Evolutionary conservation across 1,140 invertebrate genomes (phyloP).

Genomic region (Eriosoma lanigerum): DNA sequence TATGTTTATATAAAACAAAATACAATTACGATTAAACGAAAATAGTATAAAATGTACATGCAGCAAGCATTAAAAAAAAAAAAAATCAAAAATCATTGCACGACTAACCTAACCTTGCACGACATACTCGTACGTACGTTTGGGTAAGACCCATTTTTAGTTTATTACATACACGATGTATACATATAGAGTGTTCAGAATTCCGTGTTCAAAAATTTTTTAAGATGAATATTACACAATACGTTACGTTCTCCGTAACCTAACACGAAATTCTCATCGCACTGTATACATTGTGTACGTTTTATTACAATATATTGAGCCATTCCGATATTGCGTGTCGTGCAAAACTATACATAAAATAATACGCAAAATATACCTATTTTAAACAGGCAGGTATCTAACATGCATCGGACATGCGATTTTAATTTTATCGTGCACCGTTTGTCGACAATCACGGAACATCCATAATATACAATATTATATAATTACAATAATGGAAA

Average conservation of each 20-base stretch:
- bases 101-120: no score
- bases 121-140: not conserved
- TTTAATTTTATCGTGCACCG: conserved; percentile 33
- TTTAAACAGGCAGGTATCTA: conserved; percentile 12
- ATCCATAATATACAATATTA: not conserved
- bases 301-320: not conserved
- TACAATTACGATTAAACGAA: no score
- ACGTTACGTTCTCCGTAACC: no score
- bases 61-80: conserved; percentile 22
- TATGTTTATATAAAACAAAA: no score
- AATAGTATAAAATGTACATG: not conserved
- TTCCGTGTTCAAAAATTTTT: no score
- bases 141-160: not conserved
- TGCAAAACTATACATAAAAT: no score
- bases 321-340: conserved; percentile 32
- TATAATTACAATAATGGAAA: not conserved
- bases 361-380: no score
- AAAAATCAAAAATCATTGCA: not conserved
- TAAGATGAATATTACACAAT: no score
- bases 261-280: no score
- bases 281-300: no score
- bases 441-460: conserved; percentile 37
- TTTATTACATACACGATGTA: no score
- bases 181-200: no score
- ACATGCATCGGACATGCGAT: conserved; percentile 47